A percentile compares a stretch with the other conserved stretches of the same genome.
Evolutionary conservation across 2,888 invertebrate species (phyloP).

Genomic region (Tinea trinotella): DNA sequence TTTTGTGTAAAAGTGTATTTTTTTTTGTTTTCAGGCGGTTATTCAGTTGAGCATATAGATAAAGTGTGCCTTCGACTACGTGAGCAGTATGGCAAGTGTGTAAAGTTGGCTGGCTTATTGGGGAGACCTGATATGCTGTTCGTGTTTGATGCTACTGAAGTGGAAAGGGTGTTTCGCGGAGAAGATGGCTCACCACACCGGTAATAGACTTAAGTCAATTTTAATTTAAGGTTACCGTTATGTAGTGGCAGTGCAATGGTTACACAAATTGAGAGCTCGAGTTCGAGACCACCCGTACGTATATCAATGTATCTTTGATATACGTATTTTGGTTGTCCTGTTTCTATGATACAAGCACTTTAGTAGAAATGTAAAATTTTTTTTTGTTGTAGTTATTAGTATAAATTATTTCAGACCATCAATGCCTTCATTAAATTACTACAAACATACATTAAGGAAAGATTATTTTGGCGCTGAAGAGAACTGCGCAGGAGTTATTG

Average conservation of each 20-base stretch:
- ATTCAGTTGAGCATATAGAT: slow-evolving; percentile 77
- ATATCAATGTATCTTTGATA: too few relatives aligned
- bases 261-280: too few relatives aligned
- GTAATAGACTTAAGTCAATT: too few relatives aligned
- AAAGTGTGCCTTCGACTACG: slow-evolving; percentile 74
- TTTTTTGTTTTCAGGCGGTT: slow-evolving; percentile 61
- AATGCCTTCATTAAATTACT: slow-evolving; percentile 82
- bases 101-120: slow-evolving; percentile 76
- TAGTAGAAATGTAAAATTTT: background rate
- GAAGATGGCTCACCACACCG: slow-evolving; percentile 78
- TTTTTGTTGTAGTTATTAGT: too few relatives aligned
- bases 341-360: too few relatives aligned
- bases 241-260: too few relatives aligned
- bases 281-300: too few relatives aligned
- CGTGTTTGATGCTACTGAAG: slow-evolving; percentile 79
- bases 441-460: slow-evolving; percentile 78
- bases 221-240: too few relatives aligned
- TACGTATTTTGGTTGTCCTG: too few relatives aligned
- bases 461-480: slow-evolving; percentile 78
- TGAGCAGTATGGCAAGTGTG: slow-evolving; percentile 76
- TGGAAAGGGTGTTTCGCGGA: slow-evolving; percentile 77
- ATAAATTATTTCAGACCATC: slow-evolving; percentile 78
- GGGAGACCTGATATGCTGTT: slow-evolving; percentile 83
- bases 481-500: slow-evolving; percentile 77
- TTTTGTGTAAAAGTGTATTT: too few relatives aligned